Percentiles rank a stretch among this genome's conserved stretches.
These are phyloP conservation scores for Astropecten irregularis DNA, from an alignment of 53 echinoderm and acorn worm genomes.

Conservation along the genomic window DNA sequence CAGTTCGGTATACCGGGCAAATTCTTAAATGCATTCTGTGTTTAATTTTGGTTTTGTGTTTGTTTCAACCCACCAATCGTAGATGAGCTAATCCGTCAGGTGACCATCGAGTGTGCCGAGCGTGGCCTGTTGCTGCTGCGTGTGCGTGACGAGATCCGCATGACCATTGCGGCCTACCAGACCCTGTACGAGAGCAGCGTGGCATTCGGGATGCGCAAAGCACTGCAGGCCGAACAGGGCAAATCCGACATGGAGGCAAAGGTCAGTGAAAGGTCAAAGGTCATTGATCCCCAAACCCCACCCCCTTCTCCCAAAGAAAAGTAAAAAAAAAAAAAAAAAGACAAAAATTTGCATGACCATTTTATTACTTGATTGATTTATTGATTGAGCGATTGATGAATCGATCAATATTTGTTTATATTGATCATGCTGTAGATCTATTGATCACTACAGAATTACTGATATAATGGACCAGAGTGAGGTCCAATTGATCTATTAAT, in stretches of 20 bases:
- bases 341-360: too few relatives aligned
- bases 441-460: too few relatives aligned
- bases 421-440: too few relatives aligned
- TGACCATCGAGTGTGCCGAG: conserved; percentile 99
- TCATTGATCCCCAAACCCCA: neutral
- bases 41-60: too few relatives aligned
- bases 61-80: too few relatives aligned
- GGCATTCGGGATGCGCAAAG: conserved; percentile 99
- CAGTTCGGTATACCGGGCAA: too few relatives aligned
- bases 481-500: too few relatives aligned
- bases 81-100: conserved; percentile 99
- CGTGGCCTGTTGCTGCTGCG: conserved; percentile 89
- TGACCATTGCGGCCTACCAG: conserved; percentile 99
- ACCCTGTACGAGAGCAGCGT: conserved; percentile 98
- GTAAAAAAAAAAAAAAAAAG: too few relatives aligned
- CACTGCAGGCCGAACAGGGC: conserved; percentile 97
- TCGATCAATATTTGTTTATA: too few relatives aligned
- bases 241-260: conserved; percentile 97
- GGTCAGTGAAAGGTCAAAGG: conserved; percentile 45
- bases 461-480: too few relatives aligned
- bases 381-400: neutral
- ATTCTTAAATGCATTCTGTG: too few relatives aligned
- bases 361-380: neutral
- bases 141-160: conserved; percentile 93
- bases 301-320: neutral